A percentile compares a stretch with the other conserved stretches of the same genome.
Evolutionary conservation across 2,113 vertebrate species (phyloP).

Genomic region (Thomomys bottae): DNA sequence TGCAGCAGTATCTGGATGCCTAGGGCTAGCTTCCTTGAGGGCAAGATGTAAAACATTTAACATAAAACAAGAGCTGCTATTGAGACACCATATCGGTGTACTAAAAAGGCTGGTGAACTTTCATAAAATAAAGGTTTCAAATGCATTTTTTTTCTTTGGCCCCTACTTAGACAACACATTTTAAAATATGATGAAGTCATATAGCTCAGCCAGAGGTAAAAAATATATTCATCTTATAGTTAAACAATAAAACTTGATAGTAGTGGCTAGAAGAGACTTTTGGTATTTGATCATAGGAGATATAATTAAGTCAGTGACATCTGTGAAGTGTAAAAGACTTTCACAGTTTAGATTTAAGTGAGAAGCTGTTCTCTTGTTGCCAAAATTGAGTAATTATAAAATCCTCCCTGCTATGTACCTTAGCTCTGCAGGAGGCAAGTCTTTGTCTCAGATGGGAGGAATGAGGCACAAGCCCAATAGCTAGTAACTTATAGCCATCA

Average conservation of each 20-base stretch:
- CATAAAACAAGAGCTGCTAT: neutral
- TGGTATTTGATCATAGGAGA: slow-evolving; percentile 71
- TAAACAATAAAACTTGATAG: slow-evolving; percentile 47
- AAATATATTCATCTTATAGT: slow-evolving; percentile 13
- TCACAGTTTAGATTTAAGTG: slow-evolving; percentile 70
- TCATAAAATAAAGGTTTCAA: neutral
- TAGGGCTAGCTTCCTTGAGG: neutral
- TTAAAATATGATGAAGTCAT: slow-evolving; percentile 43
- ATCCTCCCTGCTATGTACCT: slow-evolving; percentile 25
- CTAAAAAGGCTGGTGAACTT: neutral
- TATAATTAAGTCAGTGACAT: slow-evolving; percentile 70
- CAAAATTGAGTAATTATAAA: slow-evolving; percentile 55
- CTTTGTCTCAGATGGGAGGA: neutral
- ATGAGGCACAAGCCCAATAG: neutral
- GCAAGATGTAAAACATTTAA: neutral
- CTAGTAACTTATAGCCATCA: neutral
- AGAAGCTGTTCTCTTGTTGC: slow-evolving; percentile 55
- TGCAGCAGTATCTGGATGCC: neutral
- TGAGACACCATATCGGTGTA: neutral
- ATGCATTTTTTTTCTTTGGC: neutral
- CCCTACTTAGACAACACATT: slow-evolving; percentile 14
- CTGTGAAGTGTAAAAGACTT: slow-evolving; percentile 59
- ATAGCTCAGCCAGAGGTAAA: slow-evolving; percentile 7
- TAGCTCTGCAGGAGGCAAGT: neutral
- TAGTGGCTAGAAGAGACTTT: slow-evolving; percentile 28